Evolutionary conservation across 2,113 vertebrate genomes (phyloP).

Genomic region (Macaca fascicularis): T2T-MFA8v1.1 NC_088391.1:89355501-89356000

Average conservation of each 20-base stretch:
- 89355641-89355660: neutral
- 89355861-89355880: no score
- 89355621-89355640: accelerated
- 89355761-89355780: neutral
- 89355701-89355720: neutral
- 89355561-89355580: neutral
- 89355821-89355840: accelerated
- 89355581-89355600: no score
- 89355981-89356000: no score
- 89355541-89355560: neutral
- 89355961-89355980: neutral
- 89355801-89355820: no score
- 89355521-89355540: constrained; percentile 79
- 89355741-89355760: accelerated
- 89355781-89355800: neutral
- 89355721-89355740: accelerated
- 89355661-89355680: neutral
- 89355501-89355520: constrained; percentile 91
- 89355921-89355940: neutral
- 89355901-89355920: no score
- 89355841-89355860: neutral
- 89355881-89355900: no score
- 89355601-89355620: neutral
- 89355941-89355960: accelerated
- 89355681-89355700: accelerated